phyloP scores from a whole-genome alignment of 1,140 invertebrate genomes.

The Riptortus pedestris region DNA sequence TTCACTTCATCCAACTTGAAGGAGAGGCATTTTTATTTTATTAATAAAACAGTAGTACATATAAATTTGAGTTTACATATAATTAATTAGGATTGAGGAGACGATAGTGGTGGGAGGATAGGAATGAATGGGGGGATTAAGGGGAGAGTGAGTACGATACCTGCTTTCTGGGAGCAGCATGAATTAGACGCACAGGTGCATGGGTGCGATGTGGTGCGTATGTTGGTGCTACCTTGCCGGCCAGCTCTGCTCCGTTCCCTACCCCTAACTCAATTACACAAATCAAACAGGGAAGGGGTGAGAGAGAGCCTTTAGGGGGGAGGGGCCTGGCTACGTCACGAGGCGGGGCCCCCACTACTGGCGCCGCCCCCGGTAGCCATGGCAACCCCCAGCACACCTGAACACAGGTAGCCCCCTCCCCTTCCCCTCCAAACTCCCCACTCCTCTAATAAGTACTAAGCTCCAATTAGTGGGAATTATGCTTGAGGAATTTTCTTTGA shows the following conservation, averaged over 20 bases:
- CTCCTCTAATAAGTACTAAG: constrained; percentile 10
- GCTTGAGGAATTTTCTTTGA: constrained; percentile 9
- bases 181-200: background rate
- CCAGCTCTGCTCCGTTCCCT: no score
- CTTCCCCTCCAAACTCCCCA: no score
- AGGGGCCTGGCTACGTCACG: background rate
- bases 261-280: constrained; percentile 9
- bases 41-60: background rate
- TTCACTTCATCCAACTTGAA: no score
- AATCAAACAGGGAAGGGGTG: constrained; percentile 4
- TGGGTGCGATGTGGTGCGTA: background rate
- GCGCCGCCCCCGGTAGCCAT: background rate
- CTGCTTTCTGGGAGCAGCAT: background rate
- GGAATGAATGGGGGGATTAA: background rate
- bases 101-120: no score
- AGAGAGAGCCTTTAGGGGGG: no score
- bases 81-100: no score
- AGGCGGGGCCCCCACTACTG: background rate
- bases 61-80: background rate
- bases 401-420: background rate
- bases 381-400: background rate
- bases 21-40: constrained; percentile 1
- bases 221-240: background rate
- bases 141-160: background rate
- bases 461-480: constrained; percentile 9